Conservation (phyloP, 2,888 invertebrate genomes). For the Pedicia rivosa region DNA sequence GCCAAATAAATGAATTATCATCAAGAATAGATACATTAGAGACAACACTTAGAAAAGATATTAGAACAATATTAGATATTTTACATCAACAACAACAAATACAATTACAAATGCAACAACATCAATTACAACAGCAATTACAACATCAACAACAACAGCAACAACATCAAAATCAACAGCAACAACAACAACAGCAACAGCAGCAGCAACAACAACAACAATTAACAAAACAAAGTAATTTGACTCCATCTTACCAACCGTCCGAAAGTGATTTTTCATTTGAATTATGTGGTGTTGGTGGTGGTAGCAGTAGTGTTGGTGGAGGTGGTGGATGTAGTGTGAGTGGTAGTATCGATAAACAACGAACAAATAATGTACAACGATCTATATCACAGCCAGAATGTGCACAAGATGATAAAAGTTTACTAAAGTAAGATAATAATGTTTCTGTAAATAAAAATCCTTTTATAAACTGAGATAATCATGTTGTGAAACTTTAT, state of each 20-base stretch:
- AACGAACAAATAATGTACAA: constrained; percentile 19
- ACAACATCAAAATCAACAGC: constrained; percentile 15
- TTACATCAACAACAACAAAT: constrained; percentile 20
- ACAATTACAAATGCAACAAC: constrained; percentile 16
- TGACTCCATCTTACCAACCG: constrained; percentile 19
- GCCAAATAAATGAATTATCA: constrained; percentile 18
- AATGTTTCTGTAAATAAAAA: too few relatives aligned
- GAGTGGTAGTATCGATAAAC: constrained; percentile 11
- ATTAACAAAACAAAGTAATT: constrained; percentile 9
- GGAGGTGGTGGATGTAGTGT: constrained; percentile 6
- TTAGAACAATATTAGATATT: constrained; percentile 19
- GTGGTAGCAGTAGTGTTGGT: constrained; percentile 14
- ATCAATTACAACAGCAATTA: constrained; percentile 14
- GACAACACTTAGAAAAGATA: constrained; percentile 19
- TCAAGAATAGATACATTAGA: constrained; percentile 19
- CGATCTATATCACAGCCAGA: constrained; percentile 21
- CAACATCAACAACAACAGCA: constrained; percentile 17
- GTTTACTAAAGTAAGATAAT: constrained; percentile 17
- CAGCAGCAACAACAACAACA: constrained; percentile 14
- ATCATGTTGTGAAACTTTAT: too few relatives aligned
- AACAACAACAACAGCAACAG: constrained; percentile 15
- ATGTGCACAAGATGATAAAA: constrained; percentile 18
- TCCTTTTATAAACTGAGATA: too few relatives aligned
- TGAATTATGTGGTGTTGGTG: constrained; percentile 17
- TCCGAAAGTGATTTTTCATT: constrained; percentile 23